Percentiles rank a stretch among this genome's conserved stretches.
These are phyloP conservation scores for Ascidia mentula DNA, from an alignment of 23 tunicate species.

Conservation along the genomic window DNA sequence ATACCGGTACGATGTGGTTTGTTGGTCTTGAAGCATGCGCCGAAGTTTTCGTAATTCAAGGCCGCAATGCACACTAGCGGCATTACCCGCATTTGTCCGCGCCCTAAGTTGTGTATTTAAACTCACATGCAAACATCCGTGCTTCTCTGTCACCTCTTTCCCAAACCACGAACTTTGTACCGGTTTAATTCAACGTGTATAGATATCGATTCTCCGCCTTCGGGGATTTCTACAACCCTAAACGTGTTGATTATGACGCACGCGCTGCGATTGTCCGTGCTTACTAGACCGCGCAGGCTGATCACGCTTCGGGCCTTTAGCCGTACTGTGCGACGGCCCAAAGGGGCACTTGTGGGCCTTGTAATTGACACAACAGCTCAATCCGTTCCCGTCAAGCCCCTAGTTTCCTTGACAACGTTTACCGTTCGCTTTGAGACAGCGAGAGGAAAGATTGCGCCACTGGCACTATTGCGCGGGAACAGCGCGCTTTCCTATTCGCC, in stretches of 20 bases:
- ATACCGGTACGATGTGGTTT: too few species aligned
- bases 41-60: too few species aligned
- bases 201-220: not conserved
- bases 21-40: too few species aligned
- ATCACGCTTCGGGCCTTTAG: not conserved
- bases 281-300: not conserved
- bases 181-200: too few species aligned
- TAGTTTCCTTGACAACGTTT: not conserved
- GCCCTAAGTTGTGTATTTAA: too few species aligned
- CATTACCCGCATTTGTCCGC: too few species aligned
- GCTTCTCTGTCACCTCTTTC: too few species aligned
- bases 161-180: too few species aligned
- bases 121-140: too few species aligned
- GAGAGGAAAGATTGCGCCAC: slow-evolving; percentile 4
- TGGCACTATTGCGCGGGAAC: not conserved
- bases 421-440: not conserved
- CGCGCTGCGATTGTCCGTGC: slow-evolving; percentile 2
- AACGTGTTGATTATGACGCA: slow-evolving; percentile 3
- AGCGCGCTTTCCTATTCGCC: not conserved
- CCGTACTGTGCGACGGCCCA: not conserved
- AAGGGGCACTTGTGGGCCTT: too few species aligned
- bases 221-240: not conserved
- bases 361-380: not conserved
- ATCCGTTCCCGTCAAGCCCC: not conserved
- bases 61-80: too few species aligned